These are phyloP conservation scores for Myoxocephalus aenaeus DNA, from an alignment of 2,797 vertebrate species.

Conservation along the genomic window DNA sequence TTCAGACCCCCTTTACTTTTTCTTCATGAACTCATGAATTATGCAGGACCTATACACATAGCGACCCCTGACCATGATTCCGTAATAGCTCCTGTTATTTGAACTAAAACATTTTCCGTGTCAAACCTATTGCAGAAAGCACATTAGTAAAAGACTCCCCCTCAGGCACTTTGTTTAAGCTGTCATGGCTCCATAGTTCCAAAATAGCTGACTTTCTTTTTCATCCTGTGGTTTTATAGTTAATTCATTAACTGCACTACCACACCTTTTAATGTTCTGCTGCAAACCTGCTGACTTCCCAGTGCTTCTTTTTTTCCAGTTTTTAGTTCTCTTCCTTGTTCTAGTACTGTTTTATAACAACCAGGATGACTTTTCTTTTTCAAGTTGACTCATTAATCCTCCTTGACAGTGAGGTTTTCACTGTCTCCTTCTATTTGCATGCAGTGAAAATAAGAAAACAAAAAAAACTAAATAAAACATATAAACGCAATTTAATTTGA, in stretches of 20 bases:
- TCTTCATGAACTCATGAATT: constrained; percentile 93
- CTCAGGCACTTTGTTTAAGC: constrained; percentile 94
- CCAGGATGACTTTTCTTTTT: constrained; percentile 52
- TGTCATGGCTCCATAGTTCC: constrained; percentile 93
- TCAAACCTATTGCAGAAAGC: constrained; percentile 92
- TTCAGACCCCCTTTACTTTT: constrained; percentile 77
- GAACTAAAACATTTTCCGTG: constrained; percentile 95
- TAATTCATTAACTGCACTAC: constrained; percentile 91
- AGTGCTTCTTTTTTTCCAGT: constrained; percentile 75
- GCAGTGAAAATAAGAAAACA: constrained; percentile 47
- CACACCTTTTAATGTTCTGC: constrained; percentile 87
- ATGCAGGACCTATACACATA: constrained; percentile 88
- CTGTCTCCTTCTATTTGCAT: constrained; percentile 30
- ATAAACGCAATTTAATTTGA: constrained; percentile 54
- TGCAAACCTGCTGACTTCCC: constrained; percentile 87
- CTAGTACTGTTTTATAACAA: constrained; percentile 62
- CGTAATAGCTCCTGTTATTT: constrained; percentile 95
- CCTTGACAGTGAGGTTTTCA: constrained; percentile 33
- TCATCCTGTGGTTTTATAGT: constrained; percentile 85
- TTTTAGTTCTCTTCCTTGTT: constrained; percentile 52
- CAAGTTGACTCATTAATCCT: constrained; percentile 25
- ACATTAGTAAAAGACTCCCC: constrained; percentile 89
- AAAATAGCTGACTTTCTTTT: constrained; percentile 87
- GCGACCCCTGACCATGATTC: constrained; percentile 89
- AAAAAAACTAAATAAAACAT: constrained; percentile 3